phyloP scores from a whole-genome alignment of 2,113 vertebrate genomes.

The Epinephelus fuscoguttatus region DNA sequence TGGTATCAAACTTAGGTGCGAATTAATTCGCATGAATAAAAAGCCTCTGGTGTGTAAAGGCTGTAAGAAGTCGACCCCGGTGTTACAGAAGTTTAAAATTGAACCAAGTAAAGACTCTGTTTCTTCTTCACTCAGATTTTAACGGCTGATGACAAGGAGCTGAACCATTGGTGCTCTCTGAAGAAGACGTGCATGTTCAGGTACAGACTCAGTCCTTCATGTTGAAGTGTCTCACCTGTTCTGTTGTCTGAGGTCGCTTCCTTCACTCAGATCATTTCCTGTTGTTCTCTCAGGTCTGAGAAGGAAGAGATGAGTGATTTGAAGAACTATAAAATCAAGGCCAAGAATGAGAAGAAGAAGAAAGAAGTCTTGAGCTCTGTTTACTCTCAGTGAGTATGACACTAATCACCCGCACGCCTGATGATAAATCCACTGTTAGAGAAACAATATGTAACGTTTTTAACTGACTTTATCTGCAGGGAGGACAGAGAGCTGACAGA shows the following conservation, averaged over 20 bases:
- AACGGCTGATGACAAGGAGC: constrained; percentile 87
- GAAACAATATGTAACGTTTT: not conserved
- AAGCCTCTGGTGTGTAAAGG: too few relatives aligned
- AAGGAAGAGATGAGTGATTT: constrained; percentile 88
- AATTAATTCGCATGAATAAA: too few relatives aligned
- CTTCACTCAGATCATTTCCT: rapidly evolving
- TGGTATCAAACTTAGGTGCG: too few relatives aligned
- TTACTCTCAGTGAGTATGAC: constrained; percentile 83
- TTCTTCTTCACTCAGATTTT: constrained; percentile 84
- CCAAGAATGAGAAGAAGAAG: constrained; percentile 85
- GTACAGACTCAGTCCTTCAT: constrained; percentile 63
- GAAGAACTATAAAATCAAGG: constrained; percentile 86
- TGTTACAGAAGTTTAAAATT: not conserved
- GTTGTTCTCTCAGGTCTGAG: constrained; percentile 83
- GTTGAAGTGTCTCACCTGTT: rapidly evolving
- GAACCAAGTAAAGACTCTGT: not conserved
- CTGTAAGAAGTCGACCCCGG: too few relatives aligned
- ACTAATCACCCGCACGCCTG: not conserved
- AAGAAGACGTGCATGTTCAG: constrained; percentile 95
- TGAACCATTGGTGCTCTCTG: constrained; percentile 93
- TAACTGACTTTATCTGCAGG: constrained; percentile 49
- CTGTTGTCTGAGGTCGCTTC: not conserved
- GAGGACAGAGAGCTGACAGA: constrained; percentile 62
- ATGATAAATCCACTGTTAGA: not conserved
- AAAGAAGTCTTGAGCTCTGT: constrained; percentile 86